Percentiles rank a stretch among this genome's conserved stretches.
These are phyloP conservation scores for Drosophila saltans DNA, from an alignment of 1,140 invertebrate species.

Conservation along the genomic window DNA sequence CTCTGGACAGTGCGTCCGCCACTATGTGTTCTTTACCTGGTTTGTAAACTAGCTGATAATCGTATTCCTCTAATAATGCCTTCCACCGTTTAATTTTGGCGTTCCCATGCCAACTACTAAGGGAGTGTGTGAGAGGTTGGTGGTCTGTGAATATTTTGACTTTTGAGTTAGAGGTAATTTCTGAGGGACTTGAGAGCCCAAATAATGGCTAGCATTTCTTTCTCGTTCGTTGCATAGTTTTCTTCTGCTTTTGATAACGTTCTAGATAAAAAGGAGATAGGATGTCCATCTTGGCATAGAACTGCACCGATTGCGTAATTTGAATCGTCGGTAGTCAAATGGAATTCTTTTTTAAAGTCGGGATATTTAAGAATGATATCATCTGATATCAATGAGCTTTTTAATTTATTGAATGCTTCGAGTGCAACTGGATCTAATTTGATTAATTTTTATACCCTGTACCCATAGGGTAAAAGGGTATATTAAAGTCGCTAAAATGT, in stretches of 20 bases:
- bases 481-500: too few species aligned
- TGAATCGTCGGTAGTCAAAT: neutral
- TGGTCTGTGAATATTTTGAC: slow-evolving; percentile 48
- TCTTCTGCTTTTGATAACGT: slow-evolving; percentile 42
- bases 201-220: slow-evolving; percentile 79
- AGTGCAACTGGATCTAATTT: neutral
- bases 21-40: slow-evolving; percentile 54
- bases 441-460: neutral
- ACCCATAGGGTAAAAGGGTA: too few species aligned
- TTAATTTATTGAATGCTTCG: slow-evolving; percentile 1
- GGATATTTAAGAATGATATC: neutral
- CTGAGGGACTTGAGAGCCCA: slow-evolving; percentile 80
- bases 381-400: neutral
- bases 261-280: neutral
- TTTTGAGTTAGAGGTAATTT: slow-evolving; percentile 60
- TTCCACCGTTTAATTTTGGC: too few species aligned
- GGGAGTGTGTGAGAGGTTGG: slow-evolving; percentile 80
- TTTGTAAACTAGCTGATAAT: slow-evolving; percentile 40
- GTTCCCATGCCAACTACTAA: slow-evolving; percentile 73
- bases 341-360: slow-evolving; percentile 6
- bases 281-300: neutral
- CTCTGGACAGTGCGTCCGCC: slow-evolving; percentile 37
- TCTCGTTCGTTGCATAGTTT: slow-evolving; percentile 58
- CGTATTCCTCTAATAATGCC: slow-evolving; percentile 52
- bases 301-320: neutral